Base-by-base conservation (phyloP, 1,140 invertebrate genomes). In the Acromyrmex heyeri region DNA sequence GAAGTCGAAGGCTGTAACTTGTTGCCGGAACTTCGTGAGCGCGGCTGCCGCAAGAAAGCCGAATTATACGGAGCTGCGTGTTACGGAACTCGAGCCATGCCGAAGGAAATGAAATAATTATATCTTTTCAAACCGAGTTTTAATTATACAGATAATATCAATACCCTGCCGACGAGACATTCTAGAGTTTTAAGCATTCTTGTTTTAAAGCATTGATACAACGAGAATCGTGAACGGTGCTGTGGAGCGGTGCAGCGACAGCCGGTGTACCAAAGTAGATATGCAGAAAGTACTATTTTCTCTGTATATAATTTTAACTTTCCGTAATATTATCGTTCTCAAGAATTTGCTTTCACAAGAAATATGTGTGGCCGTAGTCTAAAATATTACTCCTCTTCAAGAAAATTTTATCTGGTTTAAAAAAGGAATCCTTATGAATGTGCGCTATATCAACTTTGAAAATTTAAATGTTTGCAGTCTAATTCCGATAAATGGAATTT, bases 41-140 rank as follows among this genome's bases (percentile, higher is more conserved):
- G 21, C 21, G 21, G 55, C 18, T 48, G 5, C 59, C 34, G 50
- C 55, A 69, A 89, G 85, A 86, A 75, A 83, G 79, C 69, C 38
- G 69, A 75, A 73, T 73, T 73, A 73, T 57, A 73, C 69, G 53
- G 30, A 57, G 21, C 48, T 57, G n/a, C 78, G 65, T 70, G 78
- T 72, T 72, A 72, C 78, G 78, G 30, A 81, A 81, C 79, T 59
- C 79, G 53, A 73, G 57, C 53, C 0, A n/a, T 65, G 30, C 48
- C 34, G 69, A 75, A 61, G 24, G 78, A 70, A 81, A 81, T 73
- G 79, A 73, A 83, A 83, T 83, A 83, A 83, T 83, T 83, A 61
- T 75, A 75, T 83, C 79, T 73, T 75, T 61, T 38, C 53, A 34
- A 78, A 61, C 12, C 44, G 34, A 38, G 78, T 44, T 62, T 61